Base-by-base conservation (phyloP, 2,113 vertebrate genomes). In the Abramis brama region DNA sequence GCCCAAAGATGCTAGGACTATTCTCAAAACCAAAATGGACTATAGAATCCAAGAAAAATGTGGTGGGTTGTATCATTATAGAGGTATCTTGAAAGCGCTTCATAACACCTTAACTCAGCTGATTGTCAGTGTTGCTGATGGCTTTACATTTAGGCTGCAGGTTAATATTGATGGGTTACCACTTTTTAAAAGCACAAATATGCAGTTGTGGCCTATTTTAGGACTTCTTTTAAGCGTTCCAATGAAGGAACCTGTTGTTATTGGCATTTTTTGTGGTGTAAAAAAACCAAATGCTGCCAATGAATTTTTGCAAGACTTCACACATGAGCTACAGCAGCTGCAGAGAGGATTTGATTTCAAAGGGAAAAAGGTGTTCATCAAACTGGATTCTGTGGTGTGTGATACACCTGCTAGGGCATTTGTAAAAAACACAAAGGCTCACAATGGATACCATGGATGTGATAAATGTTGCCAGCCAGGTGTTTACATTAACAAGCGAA, bases 371-470 rank as follows among this genome's bases (percentile, higher is more conserved):
- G 5, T 19, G 15, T 70, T 70, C 30, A 36, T 70, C 33, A 2
- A 19, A 19, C 66, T 70, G 15, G 66, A 36, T 70, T 70, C 66
- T 33, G 66, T 70, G 33, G 30, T 70, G 17, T 70, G 66, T 70
- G 30, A 36, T 70, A 36, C 66, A 27, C 66, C 66, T 70, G 66
- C 66, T 19, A 70, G 66, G 33, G 66, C 66, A 7, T 70, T 70
- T 70, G 30, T 70, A 36, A 70, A 70, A 70, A 70, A 36, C 66
- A 70, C 30, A 70, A 70, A 70, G 30, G 66, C 30, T 70, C 66
- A 36, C 66, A 66, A 36, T 36, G 66, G 66, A 43, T 43, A 43
- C 17, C 30, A 36, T 36, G 27, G 66, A 33, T 70, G 66, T 70
- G 66, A 70, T 19, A 70, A 70, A 13, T 70, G 30, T 70, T 36